phyloP scores from a whole-genome alignment of 2,888 invertebrate species.

The Caenorhabditis angaria region DNA sequence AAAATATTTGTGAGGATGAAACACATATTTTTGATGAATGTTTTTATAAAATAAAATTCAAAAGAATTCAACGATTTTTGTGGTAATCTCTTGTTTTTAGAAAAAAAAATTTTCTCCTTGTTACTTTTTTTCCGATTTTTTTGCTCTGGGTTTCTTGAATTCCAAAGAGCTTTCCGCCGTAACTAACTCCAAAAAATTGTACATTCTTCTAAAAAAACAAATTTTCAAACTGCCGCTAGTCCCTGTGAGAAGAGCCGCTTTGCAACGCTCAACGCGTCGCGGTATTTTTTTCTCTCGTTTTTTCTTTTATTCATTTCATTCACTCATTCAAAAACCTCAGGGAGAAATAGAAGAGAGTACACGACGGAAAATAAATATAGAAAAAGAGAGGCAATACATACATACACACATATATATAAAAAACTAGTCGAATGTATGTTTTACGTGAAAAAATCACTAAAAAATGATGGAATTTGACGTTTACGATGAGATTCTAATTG shows the following conservation, averaged over 20 bases:
- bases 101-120: too few relatives aligned
- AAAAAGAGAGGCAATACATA: neutral
- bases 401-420: neutral
- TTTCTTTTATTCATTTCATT: conserved; percentile 4
- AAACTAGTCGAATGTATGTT: neutral
- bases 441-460: conserved; percentile 12
- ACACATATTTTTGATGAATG: too few relatives aligned
- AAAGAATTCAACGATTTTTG: too few relatives aligned
- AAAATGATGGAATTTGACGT: conserved; percentile 45
- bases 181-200: too few relatives aligned
- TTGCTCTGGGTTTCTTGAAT: too few relatives aligned
- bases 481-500: conserved; percentile 40
- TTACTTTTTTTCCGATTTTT: too few relatives aligned
- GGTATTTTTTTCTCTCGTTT: conserved; percentile 11
- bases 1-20: too few relatives aligned
- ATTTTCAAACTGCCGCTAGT: neutral
- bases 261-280: conserved; percentile 15
- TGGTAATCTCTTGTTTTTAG: too few relatives aligned
- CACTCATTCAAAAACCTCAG: neutral
- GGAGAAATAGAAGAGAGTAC: neutral
- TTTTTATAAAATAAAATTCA: too few relatives aligned
- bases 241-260: conserved; percentile 15
- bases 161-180: too few relatives aligned
- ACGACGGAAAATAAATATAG: neutral
- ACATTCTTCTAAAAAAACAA: conserved; percentile 1